Conservation (phyloP, 2,888 invertebrate genomes). For the Synanthedon vespiformis region DNA sequence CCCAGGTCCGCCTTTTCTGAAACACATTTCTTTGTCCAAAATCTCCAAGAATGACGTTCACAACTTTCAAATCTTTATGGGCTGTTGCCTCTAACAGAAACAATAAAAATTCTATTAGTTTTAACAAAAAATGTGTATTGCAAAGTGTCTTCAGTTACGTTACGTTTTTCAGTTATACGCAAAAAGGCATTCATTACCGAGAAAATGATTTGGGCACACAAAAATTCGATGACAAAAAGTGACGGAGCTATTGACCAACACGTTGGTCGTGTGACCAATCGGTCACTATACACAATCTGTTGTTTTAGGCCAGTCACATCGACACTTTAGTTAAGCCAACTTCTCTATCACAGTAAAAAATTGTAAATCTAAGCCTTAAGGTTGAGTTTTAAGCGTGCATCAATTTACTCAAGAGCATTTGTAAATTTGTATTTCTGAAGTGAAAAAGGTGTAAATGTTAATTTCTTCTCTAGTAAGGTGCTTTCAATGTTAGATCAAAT, state of each 20-base stretch:
- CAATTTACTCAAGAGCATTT: neutral
- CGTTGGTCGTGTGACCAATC: constrained; percentile 16
- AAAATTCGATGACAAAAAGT: constrained; percentile 9
- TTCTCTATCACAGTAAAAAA: neutral
- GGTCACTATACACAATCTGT: constrained; percentile 13
- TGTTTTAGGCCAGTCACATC: constrained; percentile 28
- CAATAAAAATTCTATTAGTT: neutral
- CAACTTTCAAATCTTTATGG: neutral
- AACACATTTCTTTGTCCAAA: no score
- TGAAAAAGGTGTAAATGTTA: neutral
- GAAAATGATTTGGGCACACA: constrained; percentile 11
- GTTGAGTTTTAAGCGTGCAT: neutral
- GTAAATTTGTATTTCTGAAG: neutral
- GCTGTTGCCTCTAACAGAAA: neutral
- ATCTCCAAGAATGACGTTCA: no score
- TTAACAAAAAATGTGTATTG: neutral
- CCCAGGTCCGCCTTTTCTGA: no score
- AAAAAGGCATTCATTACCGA: constrained; percentile 10
- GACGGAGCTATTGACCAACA: constrained; percentile 6
- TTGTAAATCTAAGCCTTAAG: neutral
- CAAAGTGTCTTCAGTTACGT: neutral
- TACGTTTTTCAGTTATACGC: neutral
- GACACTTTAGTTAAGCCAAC: neutral
- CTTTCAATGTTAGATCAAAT: no score
- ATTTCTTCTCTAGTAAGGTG: neutral